Percentiles rank a stretch among this genome's conserved stretches.
Evolutionary conservation across 35 echinoderm and acorn worm species (phyloP).

Genomic region (Patiria miniata): DNA sequence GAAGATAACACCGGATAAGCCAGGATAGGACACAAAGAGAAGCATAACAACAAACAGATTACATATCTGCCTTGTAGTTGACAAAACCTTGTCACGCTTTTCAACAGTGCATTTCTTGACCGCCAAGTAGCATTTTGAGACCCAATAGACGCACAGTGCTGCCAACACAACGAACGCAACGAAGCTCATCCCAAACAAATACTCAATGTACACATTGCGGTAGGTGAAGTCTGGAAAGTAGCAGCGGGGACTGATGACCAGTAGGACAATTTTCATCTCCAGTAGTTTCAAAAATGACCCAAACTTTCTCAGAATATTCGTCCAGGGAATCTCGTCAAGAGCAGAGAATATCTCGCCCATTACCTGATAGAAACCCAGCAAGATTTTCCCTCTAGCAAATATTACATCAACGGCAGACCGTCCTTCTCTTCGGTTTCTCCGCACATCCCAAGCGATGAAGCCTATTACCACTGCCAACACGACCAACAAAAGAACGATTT

Average conservation of each 20-base stretch:
- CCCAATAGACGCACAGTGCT: not conserved
- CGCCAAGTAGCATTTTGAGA: too few relatives aligned
- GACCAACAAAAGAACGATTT: not conserved
- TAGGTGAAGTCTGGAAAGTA: slow-evolving; percentile 1
- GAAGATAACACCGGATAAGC: slow-evolving; percentile 31
- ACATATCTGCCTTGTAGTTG: not conserved
- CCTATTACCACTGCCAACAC: not conserved
- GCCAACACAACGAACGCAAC: not conserved
- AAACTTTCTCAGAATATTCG: not conserved
- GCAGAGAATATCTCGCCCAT: slow-evolving; percentile 38
- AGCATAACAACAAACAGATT: slow-evolving; percentile 35
- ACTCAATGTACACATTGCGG: slow-evolving; percentile 16
- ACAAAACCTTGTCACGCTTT: not conserved
- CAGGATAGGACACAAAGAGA: slow-evolving; percentile 43
- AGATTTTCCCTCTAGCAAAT: slow-evolving; percentile 38
- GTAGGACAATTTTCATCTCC: slow-evolving; percentile 7
- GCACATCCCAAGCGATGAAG: slow-evolving; percentile 24
- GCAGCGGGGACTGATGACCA: slow-evolving; percentile 31
- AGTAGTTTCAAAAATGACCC: slow-evolving; percentile 25
- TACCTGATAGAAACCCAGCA: slow-evolving; percentile 64
- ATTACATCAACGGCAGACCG: slow-evolving; percentile 31
- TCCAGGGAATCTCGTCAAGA: slow-evolving; percentile 32
- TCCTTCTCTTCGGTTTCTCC: not conserved
- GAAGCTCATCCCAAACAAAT: not conserved
- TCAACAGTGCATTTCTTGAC: too few relatives aligned